phyloP scores from a whole-genome alignment of 2,797 vertebrate genomes.

The Chiloscyllium punctatum region DNA sequence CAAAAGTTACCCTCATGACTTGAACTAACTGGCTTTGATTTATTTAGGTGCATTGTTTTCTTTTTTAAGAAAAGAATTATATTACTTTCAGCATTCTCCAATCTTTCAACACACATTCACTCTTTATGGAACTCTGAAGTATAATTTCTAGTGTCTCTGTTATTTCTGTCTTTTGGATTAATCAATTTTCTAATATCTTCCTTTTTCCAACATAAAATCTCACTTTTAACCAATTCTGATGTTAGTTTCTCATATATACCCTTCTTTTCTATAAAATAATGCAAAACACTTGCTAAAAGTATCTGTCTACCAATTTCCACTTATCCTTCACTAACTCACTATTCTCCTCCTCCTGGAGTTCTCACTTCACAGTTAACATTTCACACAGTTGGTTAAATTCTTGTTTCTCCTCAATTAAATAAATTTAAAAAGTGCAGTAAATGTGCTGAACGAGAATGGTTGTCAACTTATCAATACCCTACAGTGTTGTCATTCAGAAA shows the following conservation, averaged over 20 bases:
- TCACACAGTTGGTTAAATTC: background rate
- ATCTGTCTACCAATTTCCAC: background rate
- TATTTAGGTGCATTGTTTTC: background rate
- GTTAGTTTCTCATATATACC: background rate
- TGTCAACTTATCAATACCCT: background rate
- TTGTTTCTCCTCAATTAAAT: background rate
- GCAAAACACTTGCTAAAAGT: background rate
- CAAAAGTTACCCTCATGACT: background rate
- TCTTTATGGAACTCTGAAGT: background rate
- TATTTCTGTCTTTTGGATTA: background rate
- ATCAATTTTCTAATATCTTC: background rate
- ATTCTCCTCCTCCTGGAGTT: background rate
- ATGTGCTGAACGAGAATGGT: background rate
- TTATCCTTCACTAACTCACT: background rate
- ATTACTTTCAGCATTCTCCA: background rate
- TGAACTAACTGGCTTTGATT: background rate
- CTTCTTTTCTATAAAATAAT: background rate
- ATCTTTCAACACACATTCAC: background rate
- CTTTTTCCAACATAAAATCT: background rate
- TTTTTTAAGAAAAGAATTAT: background rate
- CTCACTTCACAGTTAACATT: background rate
- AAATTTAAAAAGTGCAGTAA: background rate
- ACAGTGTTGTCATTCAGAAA: background rate
- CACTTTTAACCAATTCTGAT: background rate
- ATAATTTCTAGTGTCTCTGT: background rate